phyloP scores from a whole-genome alignment of 1,140 invertebrate genomes.

The Drosophila melanica region DNA sequence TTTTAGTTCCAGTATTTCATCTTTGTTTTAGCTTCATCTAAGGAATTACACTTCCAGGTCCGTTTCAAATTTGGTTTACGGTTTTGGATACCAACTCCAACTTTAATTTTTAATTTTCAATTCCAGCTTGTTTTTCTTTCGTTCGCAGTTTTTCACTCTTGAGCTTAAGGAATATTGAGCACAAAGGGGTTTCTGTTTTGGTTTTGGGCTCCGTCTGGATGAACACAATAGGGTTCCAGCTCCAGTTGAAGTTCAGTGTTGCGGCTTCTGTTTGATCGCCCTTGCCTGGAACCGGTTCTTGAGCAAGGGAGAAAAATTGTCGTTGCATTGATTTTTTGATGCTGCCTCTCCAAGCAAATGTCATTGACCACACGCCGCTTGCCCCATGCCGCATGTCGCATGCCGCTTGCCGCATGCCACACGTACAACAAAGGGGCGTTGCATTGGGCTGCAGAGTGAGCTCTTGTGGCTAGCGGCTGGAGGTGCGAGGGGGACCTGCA shows the following conservation, averaged over 20 bases:
- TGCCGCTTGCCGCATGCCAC: slow-evolving; percentile 17
- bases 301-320: slow-evolving; percentile 6
- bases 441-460: slow-evolving; percentile 10
- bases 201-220: too few species aligned
- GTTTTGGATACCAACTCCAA: too few species aligned
- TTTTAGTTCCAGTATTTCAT: too few species aligned
- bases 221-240: not conserved
- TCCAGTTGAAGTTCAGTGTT: not conserved
- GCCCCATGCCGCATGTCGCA: slow-evolving; percentile 11
- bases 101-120: too few species aligned
- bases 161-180: too few species aligned
- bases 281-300: slow-evolving; percentile 11
- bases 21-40: too few species aligned
- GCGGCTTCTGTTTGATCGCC: not conserved
- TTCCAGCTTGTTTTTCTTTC: too few species aligned
- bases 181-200: too few species aligned
- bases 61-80: too few species aligned
- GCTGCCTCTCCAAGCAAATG: slow-evolving; percentile 53
- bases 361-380: slow-evolving; percentile 61
- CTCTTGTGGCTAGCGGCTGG: not conserved
- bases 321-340: slow-evolving; percentile 67
- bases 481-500: slow-evolving; percentile 20
- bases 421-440: slow-evolving; percentile 72
- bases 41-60: too few species aligned
- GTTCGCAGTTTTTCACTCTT: too few species aligned